Evolutionary conservation across 2,888 invertebrate species (phyloP).

Genomic region (Tetheella fluctuosa): DNA sequence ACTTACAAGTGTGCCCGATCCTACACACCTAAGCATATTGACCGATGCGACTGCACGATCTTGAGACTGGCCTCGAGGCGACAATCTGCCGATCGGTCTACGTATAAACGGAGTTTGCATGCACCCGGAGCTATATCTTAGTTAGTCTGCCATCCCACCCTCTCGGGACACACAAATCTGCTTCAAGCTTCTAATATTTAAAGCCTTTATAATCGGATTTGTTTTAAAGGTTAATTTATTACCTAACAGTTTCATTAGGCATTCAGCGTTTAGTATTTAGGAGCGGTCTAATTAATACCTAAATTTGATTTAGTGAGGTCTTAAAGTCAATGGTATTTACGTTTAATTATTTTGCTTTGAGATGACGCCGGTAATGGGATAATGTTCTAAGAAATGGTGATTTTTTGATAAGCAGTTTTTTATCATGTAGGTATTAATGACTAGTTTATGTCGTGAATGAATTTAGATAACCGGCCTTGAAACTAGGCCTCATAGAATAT

Average conservation of each 20-base stretch:
- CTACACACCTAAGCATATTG: slow-evolving; percentile 68
- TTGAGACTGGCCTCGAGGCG: slow-evolving; percentile 47
- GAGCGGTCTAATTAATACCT: slow-evolving; percentile 7
- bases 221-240: slow-evolving; percentile 37
- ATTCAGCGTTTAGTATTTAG: slow-evolving; percentile 10
- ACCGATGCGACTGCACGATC: slow-evolving; percentile 60
- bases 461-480: too few relatives aligned
- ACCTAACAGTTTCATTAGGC: slow-evolving; percentile 11
- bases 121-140: slow-evolving; percentile 23
- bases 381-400: neutral
- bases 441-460: too few relatives aligned
- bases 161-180: slow-evolving; percentile 34
- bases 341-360: neutral
- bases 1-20: neutral
- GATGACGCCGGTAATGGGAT: neutral
- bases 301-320: slow-evolving; percentile 8
- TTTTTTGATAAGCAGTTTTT: neutral
- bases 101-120: slow-evolving; percentile 36
- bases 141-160: slow-evolving; percentile 23
- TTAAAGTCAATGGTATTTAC: neutral
- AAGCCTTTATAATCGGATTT: slow-evolving; percentile 43
- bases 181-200: slow-evolving; percentile 39
- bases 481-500: too few relatives aligned
- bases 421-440: too few relatives aligned
- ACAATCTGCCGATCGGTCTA: slow-evolving; percentile 51